Evolutionary conservation across 1,140 invertebrate species (phyloP).

Genomic region (Lepidurus packardi): DNA sequence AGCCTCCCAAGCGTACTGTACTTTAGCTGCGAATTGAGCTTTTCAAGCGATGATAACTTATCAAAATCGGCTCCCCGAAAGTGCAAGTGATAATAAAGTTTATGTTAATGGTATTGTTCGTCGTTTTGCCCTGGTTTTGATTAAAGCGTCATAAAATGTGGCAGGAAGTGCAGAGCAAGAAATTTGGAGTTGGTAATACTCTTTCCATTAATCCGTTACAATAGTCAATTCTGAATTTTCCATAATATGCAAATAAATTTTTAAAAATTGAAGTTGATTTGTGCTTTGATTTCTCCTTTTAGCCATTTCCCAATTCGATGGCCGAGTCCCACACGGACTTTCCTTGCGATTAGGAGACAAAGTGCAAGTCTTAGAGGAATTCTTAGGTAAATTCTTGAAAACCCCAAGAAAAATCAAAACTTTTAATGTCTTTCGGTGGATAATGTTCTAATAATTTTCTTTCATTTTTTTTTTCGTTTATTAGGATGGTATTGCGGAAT

Average conservation of each 20-base stretch:
- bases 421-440: not conserved
- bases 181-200: not conserved
- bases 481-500: not conserved
- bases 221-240: not conserved
- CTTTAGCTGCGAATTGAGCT: not conserved
- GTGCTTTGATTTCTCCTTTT: slow-evolving; percentile 46
- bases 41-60: not conserved
- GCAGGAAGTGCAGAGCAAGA: not conserved
- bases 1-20: not conserved
- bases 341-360: slow-evolving; percentile 83
- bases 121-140: not conserved
- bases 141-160: not conserved
- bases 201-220: not conserved
- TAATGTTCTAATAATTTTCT: not conserved
- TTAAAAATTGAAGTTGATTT: slow-evolving; percentile 1
- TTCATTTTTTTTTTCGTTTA: not conserved
- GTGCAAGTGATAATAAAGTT: slow-evolving; percentile 1
- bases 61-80: not conserved
- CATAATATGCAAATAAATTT: not conserved
- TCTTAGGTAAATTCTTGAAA: slow-evolving; percentile 53
- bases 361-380: slow-evolving; percentile 84
- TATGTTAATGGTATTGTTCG: not conserved
- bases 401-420: not conserved
- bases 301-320: slow-evolving; percentile 87
- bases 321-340: slow-evolving; percentile 70